Evolutionary conservation across 1,140 invertebrate species (phyloP).

Genomic region (Drosophila lini): DNA sequence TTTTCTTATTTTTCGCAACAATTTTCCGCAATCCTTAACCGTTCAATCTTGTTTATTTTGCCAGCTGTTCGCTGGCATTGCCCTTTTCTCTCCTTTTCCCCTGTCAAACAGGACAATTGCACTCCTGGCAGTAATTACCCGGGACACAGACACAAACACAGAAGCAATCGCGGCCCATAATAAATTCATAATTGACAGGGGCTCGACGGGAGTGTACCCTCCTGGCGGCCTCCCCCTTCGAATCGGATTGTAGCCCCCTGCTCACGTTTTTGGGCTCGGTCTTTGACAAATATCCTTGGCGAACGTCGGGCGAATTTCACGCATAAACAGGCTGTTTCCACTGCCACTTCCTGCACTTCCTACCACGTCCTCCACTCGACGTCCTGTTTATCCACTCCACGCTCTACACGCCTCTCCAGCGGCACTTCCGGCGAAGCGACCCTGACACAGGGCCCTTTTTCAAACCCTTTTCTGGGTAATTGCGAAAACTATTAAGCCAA

Average conservation of each 20-base stretch:
- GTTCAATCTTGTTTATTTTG: conserved; percentile 24
- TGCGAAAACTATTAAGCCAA: conserved; percentile 82
- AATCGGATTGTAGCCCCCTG: background rate
- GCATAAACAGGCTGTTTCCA: conserved; percentile 68
- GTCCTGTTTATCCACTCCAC: conserved; percentile 31
- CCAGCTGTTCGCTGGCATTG: conserved; percentile 22
- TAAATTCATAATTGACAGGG: conserved; percentile 54
- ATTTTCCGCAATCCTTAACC: background rate
- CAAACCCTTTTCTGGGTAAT: conserved; percentile 68
- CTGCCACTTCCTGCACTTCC: conserved; percentile 39
- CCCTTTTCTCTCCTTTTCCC: background rate
- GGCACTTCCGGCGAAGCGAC: conserved; percentile 17
- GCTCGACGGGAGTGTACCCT: conserved; percentile 7
- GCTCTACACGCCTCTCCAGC: conserved; percentile 40
- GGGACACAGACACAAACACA: conserved; percentile 20
- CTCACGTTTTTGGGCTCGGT: background rate
- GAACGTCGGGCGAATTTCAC: conserved; percentile 62
- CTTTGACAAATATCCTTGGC: conserved; percentile 65
- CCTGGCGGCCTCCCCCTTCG: background rate
- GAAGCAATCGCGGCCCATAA: conserved; percentile 36
- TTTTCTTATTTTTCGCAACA: background rate
- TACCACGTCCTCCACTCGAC: conserved; percentile 16
- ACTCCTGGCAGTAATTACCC: conserved; percentile 39
- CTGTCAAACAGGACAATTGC: conserved; percentile 12
- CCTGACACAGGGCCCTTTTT: conserved; percentile 29